phyloP scores from a whole-genome alignment of 2,113 vertebrate species.

The Callorhinus ursinus region DNA sequence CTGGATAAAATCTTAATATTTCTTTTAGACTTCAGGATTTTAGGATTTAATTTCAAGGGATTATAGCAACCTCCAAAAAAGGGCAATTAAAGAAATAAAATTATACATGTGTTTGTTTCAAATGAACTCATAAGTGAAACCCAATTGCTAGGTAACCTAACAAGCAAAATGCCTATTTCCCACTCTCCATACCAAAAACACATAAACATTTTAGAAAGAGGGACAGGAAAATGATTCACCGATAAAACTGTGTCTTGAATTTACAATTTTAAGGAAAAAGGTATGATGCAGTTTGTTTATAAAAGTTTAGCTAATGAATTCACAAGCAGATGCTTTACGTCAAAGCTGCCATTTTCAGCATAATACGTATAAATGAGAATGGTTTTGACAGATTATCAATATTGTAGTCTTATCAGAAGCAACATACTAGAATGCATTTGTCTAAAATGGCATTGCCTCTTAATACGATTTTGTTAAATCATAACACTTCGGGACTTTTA shows the following conservation, averaged over 20 bases:
- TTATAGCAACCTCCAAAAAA: background rate
- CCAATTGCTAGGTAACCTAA: background rate
- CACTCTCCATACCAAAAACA: background rate
- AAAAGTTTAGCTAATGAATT: slow-evolving; percentile 64
- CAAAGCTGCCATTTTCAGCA: slow-evolving; percentile 82
- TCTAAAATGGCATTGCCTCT: slow-evolving; percentile 71
- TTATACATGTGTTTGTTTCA: slow-evolving; percentile 26
- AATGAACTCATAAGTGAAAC: background rate
- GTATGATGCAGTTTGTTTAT: slow-evolving; percentile 27
- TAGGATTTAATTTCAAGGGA: slow-evolving; percentile 4
- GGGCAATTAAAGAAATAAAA: background rate
- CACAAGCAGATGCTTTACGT: slow-evolving; percentile 51
- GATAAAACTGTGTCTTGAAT: background rate
- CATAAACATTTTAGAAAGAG: slow-evolving; percentile 51
- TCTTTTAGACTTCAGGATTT: slow-evolving; percentile 19
- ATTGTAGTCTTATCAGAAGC: slow-evolving; percentile 71
- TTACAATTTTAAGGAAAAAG: slow-evolving; percentile 44
- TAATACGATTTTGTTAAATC: slow-evolving; percentile 51
- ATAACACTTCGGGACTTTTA: slow-evolving; percentile 13
- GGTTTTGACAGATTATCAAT: slow-evolving; percentile 85
- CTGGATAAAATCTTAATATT: background rate
- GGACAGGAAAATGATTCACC: slow-evolving; percentile 75
- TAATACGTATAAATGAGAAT: slow-evolving; percentile 57
- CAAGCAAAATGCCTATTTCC: background rate
- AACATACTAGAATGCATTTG: slow-evolving; percentile 51